Base-by-base conservation (phyloP, 2,888 invertebrate genomes). In the Phortica magna region DNA sequence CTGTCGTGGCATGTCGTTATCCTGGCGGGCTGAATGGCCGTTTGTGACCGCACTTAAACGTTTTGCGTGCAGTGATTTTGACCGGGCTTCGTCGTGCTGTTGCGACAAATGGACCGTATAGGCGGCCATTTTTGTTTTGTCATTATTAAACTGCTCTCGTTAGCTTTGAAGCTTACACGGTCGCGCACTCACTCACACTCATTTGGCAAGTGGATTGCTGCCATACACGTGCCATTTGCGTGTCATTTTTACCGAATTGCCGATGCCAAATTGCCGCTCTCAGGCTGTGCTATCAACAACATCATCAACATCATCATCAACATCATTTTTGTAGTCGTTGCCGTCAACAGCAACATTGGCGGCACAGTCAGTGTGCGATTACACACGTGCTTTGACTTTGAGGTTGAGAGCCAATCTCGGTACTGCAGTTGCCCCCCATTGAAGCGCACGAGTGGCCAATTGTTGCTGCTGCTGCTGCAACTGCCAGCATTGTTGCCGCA, bases 391-490 rank as follows among this genome's bases (percentile, higher is more conserved):
- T 31, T 31, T 61, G 22, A 61, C 31, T 17, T 61, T 61, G 19
- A 61, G 19, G n/a, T 61, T 22, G 61, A 61, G 61, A 19, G 61
- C 19, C 61, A 61, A 61, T 61, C 22, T 61, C 61, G 22, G 22
- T 6, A 22, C 59, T 17, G 17, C 22, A 17, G 5, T 61, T 61
- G 19, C 57, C n/a, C 19, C 19, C 31, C 61, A 61, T 61, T 61
- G 17, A 6, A 61, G 7, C 22, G 10, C 10, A 61, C 48, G 48
- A 61, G 61, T 61, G 22, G 61, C 61, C 61, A 61, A 22, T 61
- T 61, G 61, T 61, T 61, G 61, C 61, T 61, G 59, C 19, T 61
- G 61, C 61, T 61, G 59, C 19, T 59, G 57, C 57, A 59, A 48
- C 48, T 14, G 48, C 14, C 14, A 14, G 2, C 19, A 59, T 59